Conservation (phyloP, 1,140 invertebrate species). For the Scaptomyza montana region DNA sequence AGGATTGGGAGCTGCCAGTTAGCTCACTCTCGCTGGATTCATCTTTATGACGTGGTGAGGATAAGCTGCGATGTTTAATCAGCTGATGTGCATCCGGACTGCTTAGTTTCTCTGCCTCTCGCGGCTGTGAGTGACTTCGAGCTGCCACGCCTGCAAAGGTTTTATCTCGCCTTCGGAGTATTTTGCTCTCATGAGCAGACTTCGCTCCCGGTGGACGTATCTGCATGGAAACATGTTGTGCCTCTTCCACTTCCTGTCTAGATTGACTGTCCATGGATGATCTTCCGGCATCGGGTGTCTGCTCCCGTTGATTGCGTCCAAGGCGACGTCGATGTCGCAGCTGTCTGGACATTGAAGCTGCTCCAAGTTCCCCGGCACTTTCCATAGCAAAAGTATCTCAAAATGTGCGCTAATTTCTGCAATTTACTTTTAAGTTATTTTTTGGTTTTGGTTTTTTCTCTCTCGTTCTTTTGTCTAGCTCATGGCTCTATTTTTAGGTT, state of each 20-base stretch:
- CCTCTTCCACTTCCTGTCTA: neutral
- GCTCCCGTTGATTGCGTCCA: conserved; percentile 84
- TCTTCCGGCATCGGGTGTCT: conserved; percentile 85
- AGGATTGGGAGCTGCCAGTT: conserved; percentile 43
- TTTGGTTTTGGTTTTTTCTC: neutral
- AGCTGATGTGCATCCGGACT: conserved; percentile 69
- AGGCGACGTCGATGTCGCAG: conserved; percentile 58
- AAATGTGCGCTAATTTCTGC: conserved; percentile 23
- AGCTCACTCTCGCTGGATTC: conserved; percentile 79
- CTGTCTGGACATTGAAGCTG: conserved; percentile 19
- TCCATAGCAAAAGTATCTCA: conserved; percentile 42
- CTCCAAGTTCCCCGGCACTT: conserved; percentile 6
- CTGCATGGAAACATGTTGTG: conserved; percentile 72
- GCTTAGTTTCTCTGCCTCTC: conserved; percentile 74
- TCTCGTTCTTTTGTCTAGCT: conserved; percentile 16
- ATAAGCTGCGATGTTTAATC: conserved; percentile 79
- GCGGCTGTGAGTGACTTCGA: conserved; percentile 84
- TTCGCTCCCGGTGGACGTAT: conserved; percentile 68
- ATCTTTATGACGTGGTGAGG: conserved; percentile 77
- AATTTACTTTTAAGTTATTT: conserved; percentile 1
- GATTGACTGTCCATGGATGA: conserved; percentile 3
- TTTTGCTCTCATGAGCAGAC: conserved; percentile 82
- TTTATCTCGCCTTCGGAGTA: conserved; percentile 74
- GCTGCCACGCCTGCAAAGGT: conserved; percentile 60
- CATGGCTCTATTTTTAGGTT: conserved; percentile 66